A percentile compares a stretch with the other conserved stretches of the same genome.
These are phyloP conservation scores for Lagocephalus sceleratus DNA, from an alignment of 2,797 vertebrate genomes.

Conservation along the genomic window DNA sequence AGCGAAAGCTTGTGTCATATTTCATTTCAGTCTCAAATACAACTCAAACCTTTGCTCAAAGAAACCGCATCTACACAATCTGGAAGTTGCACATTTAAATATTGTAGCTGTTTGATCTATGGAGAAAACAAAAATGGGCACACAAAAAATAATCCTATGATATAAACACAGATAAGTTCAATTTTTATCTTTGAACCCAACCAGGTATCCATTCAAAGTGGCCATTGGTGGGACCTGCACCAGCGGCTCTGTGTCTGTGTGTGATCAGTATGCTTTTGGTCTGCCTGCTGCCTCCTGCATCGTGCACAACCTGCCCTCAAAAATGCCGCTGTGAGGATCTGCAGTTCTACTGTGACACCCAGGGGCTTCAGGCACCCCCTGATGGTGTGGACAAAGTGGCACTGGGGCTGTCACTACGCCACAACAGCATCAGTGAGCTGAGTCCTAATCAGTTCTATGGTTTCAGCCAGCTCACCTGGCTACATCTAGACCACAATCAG, in stretches of 20 bases:
- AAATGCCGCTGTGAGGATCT: constrained; percentile 99
- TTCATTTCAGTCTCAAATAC: neutral
- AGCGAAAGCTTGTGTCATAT: constrained; percentile 15
- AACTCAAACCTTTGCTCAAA: constrained; percentile 8
- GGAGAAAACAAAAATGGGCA: constrained; percentile 13
- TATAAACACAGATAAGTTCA: constrained; percentile 65
- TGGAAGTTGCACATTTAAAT: constrained; percentile 38
- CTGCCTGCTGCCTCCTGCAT: constrained; percentile 94
- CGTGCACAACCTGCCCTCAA: constrained; percentile 98
- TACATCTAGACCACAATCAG: constrained; percentile 99
- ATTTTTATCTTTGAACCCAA: constrained; percentile 81
- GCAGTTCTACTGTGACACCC: constrained; percentile 99
- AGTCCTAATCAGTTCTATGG: constrained; percentile 97
- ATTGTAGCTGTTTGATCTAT: constrained; percentile 6
- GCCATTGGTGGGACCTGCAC: constrained; percentile 99
- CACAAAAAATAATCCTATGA: constrained; percentile 24
- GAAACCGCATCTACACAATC: constrained; percentile 1
- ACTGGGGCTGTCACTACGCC: constrained; percentile 96
- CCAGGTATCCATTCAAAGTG: constrained; percentile 99
- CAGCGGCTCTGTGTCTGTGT: constrained; percentile 95
- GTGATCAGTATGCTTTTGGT: constrained; percentile 98
- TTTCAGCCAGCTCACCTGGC: constrained; percentile 97
- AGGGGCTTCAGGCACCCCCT: constrained; percentile 96
- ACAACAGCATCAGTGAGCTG: constrained; percentile 96
- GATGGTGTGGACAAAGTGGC: constrained; percentile 95